Percentiles rank a stretch among this genome's conserved stretches.
phyloP scores from a whole-genome alignment of 1,140 invertebrate species.

The Atta colombica region DNA sequence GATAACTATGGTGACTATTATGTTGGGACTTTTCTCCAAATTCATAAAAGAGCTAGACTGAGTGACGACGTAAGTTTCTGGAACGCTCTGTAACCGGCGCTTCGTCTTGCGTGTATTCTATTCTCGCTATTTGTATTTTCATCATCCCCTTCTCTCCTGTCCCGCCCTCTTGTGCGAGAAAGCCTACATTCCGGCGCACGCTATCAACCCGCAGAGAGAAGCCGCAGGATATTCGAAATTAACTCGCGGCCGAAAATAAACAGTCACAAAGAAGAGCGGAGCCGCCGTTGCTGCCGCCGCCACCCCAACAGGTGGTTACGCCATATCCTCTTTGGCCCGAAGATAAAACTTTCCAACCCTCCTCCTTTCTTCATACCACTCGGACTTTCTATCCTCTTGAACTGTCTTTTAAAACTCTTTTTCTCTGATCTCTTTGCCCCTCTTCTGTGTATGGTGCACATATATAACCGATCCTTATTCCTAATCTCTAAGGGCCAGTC shows the following conservation, averaged over 20 bases:
- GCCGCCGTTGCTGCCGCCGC: background rate
- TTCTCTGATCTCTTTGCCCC: conserved; percentile 23
- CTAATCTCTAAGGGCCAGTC: conserved; percentile 68
- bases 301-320: conserved; percentile 77
- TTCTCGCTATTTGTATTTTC: conserved; percentile 29
- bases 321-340: background rate
- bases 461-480: conserved; percentile 67
- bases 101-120: conserved; percentile 13
- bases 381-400: conserved; percentile 67
- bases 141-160: background rate
- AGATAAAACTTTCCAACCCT: conserved; percentile 66
- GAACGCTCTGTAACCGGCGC: background rate
- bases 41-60: background rate
- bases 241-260: conserved; percentile 69
- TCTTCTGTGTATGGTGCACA: conserved; percentile 45
- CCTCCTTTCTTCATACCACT: conserved; percentile 27
- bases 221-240: conserved; percentile 69
- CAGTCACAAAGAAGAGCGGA: conserved; percentile 23
- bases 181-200: background rate
- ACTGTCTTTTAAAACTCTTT: conserved; percentile 67
- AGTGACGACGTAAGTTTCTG: background rate
- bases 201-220: conserved; percentile 42
- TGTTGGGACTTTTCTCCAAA: background rate
- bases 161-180: conserved; percentile 20
- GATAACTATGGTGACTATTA: background rate